Base-by-base conservation (phyloP, 2,113 vertebrate genomes). In the Takifugu bimaculatus region DNA sequence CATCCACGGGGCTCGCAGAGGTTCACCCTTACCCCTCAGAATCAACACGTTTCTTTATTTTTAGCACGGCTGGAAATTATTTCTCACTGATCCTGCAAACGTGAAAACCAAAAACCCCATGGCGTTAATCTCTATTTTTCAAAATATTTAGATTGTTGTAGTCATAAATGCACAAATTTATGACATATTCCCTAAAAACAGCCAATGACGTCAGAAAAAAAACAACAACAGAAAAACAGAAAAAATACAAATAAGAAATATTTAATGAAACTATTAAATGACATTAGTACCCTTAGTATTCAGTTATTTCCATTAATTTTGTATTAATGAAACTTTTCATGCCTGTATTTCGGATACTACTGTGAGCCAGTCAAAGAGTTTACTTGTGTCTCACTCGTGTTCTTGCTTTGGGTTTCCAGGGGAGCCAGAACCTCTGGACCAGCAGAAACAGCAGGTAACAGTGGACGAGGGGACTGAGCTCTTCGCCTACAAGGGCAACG, bases 401-500 rank as follows among this genome's bases (percentile, higher is more conserved):
- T 53, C 75, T 74, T 76, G 43, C 32, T 14, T 77, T 66, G 62
- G 26, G 79, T 60, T 86, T 14, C 58, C 76, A 98, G 97, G 96
- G 69, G 92, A 96, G 25, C 92, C 93, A 1, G 97, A 99, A 65
- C 94, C 93, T 4, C 86, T 99, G 10, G 96, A 97, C 52, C 92
- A 96, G 65, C 97, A 99, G 87, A 94, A 92, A 66, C 95, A 95
- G 79, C 95, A 98, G 85, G 89, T 92, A 67, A 91, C 90, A 0
- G 87, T 55, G 0, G 93, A 93, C 48, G 91, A 93, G 64, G 93
- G 93, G 49, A 90, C 94, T 0, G 95, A 96, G 77, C 85, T 99
- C 4, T 97, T 96, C 81, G 92, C 93, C 68, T 99, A 99, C 85
- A 97, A 93, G 83, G 97, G 97, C 42, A 99, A 99, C 0, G 96